These are phyloP conservation scores for Rallus limicola DNA, from an alignment of 2,113 vertebrate species.

Conservation along the genomic window DNA sequence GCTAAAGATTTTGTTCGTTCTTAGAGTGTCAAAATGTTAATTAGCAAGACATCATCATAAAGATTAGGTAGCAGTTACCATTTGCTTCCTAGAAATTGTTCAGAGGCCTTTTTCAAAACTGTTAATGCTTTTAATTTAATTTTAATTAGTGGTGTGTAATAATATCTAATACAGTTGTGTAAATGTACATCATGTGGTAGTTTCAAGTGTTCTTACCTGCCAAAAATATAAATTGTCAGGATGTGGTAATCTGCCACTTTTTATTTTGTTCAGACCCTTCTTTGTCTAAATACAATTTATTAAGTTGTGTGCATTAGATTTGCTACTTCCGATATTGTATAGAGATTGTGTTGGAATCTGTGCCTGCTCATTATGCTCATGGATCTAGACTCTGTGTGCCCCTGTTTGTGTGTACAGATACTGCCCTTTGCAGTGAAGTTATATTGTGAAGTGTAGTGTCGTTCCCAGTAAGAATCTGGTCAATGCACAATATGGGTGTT, in stretches of 20 bases:
- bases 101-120: neutral
- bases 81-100: neutral
- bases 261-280: neutral
- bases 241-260: neutral
- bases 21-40: neutral
- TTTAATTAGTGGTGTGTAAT: neutral
- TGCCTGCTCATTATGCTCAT: neutral
- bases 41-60: neutral
- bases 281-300: neutral
- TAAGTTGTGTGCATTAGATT: neutral
- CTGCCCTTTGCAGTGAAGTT: neutral
- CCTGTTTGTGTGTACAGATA: rapidly evolving
- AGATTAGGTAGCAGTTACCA: neutral
- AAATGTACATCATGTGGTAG: neutral
- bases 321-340: neutral
- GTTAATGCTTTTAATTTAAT: neutral
- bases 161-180: neutral
- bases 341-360: neutral
- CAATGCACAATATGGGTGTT: rapidly evolving
- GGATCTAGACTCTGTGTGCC: neutral
- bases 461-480: neutral
- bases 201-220: neutral
- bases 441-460: neutral
- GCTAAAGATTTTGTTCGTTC: neutral
- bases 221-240: neutral